These are phyloP conservation scores for Drosophila sucinea DNA, from an alignment of 1,140 invertebrate species.

Conservation along the genomic window DNA sequence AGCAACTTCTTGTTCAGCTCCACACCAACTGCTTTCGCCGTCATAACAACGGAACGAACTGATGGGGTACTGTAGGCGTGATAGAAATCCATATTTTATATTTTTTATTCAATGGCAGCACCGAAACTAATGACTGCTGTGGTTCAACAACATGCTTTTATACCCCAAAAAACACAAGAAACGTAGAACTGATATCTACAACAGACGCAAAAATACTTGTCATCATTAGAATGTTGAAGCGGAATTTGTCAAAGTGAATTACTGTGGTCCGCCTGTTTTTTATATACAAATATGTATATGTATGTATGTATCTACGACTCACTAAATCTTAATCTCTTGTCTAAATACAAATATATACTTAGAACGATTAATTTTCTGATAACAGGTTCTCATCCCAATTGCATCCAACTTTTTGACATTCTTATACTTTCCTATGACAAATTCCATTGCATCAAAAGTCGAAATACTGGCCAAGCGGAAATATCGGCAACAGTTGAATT, in stretches of 20 bases:
- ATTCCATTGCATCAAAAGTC: constrained; percentile 87
- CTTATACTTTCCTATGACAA: constrained; percentile 87
- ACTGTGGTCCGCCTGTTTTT: neutral
- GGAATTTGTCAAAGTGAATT: constrained; percentile 21
- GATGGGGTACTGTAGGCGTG: neutral
- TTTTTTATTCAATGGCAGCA: neutral
- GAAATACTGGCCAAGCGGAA: constrained; percentile 84
- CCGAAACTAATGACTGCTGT: neutral
- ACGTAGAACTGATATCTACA: neutral
- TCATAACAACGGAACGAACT: constrained; percentile 1
- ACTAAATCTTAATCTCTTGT: too few species aligned
- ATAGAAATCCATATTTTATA: neutral
- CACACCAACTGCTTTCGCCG: constrained; percentile 82
- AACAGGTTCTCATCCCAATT: constrained; percentile 67
- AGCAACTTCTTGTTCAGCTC: constrained; percentile 83
- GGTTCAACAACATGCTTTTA: neutral
- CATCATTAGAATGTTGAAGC: constrained; percentile 42
- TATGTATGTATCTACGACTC: neutral
- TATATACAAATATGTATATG: too few species aligned
- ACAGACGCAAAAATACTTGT: constrained; percentile 32
- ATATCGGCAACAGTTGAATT: constrained; percentile 32
- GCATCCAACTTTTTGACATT: constrained; percentile 89
- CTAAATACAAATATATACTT: too few species aligned
- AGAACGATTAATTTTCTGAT: too few species aligned
- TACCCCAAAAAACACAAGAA: neutral